phyloP scores from a whole-genome alignment of 2,113 vertebrate species.

The Addax nasomaculatus region DNA sequence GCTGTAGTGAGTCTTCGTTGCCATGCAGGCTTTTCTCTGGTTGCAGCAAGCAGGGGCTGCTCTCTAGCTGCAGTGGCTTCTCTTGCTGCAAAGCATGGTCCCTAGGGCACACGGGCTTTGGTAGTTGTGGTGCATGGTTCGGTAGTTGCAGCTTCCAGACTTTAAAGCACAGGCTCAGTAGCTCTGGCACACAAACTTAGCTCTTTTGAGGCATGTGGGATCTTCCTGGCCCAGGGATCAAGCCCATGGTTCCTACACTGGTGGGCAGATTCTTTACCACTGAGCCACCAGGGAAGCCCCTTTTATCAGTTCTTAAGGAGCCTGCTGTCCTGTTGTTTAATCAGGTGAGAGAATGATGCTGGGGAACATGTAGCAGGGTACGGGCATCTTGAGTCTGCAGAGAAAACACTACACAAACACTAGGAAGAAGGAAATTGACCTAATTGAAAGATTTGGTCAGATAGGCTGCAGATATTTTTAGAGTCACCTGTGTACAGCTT shows the following conservation, averaged over 20 bases:
- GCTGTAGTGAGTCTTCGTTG: background rate
- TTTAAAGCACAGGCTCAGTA: background rate
- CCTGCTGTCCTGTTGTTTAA: background rate
- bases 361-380: accelerated
- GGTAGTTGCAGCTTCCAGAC: background rate
- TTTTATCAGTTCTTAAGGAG: background rate
- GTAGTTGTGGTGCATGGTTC: background rate
- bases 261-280: background rate
- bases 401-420: background rate
- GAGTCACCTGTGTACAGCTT: background rate
- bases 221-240: background rate
- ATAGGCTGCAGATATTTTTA: background rate
- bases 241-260: background rate
- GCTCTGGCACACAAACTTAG: background rate
- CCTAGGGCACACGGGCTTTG: background rate
- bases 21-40: background rate
- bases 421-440: background rate
- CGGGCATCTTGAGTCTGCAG: background rate
- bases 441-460: background rate
- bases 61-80: background rate
- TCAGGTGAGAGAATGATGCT: background rate
- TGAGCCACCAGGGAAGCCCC: background rate
- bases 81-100: background rate
- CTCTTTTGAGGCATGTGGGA: background rate
- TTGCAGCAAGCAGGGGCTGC: background rate